Percentiles rank a stretch among this genome's conserved stretches.
phyloP scores from a whole-genome alignment of 2,888 invertebrate species.

The Ctena decussata region DNA sequence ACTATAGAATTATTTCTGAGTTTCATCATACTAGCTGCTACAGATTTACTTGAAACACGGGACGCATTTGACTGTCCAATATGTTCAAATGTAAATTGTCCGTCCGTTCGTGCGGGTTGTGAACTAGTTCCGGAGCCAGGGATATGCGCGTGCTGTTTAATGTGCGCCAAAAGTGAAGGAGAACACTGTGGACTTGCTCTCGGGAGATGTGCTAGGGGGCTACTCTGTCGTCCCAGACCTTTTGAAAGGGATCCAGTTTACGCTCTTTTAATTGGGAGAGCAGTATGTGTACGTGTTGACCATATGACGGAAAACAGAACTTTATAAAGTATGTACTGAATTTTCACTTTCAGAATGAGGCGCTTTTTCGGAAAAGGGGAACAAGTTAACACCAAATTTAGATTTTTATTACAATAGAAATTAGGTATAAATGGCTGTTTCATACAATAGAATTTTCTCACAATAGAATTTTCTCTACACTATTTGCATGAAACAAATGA shows the following conservation, averaged over 20 bases:
- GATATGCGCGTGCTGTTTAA: constrained; percentile 51
- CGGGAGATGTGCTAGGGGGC: constrained; percentile 49
- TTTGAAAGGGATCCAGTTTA: constrained; percentile 41
- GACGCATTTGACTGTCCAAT: constrained; percentile 39
- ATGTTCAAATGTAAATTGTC: constrained; percentile 40
- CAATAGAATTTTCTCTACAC: no score
- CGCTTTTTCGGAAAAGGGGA: no score
- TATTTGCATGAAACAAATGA: no score
- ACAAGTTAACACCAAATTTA: no score
- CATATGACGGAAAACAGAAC: not conserved
- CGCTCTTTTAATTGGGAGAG: constrained; percentile 47
- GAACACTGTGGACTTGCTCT: constrained; percentile 51
- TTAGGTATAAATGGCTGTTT: no score
- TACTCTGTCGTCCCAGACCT: constrained; percentile 39
- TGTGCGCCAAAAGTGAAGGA: constrained; percentile 46
- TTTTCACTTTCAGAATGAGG: not conserved
- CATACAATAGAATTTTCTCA: no score
- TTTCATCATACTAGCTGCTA: not conserved
- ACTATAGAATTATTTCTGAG: not conserved
- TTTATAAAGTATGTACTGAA: not conserved
- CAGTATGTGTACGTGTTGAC: constrained; percentile 9
- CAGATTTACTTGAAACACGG: not conserved
- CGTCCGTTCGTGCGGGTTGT: constrained; percentile 24
- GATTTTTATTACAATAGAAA: no score
- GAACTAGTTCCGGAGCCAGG: constrained; percentile 59